Evolutionary conservation across 1,140 invertebrate species (phyloP), one percentile per base, ranked within the genome.

Genomic region (Proales similis): DNA sequence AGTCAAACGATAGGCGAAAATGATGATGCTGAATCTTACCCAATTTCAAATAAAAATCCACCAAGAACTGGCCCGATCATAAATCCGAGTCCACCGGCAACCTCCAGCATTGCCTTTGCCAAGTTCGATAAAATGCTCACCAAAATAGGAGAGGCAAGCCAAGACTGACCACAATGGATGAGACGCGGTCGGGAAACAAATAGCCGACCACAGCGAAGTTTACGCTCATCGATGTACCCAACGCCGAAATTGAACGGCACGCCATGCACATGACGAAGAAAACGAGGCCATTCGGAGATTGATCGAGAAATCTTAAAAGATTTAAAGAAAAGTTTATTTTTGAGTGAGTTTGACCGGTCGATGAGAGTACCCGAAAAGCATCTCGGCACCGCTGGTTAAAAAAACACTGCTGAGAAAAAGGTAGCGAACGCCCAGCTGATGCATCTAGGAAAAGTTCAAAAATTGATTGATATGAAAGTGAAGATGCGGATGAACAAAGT

Each of bases 1-100:
- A 36, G 33, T 14, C 14, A 36, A 36, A 36, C 14, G 9, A 9
- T 9, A 36, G 14, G 9, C 9, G 9, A 36, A 36, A 36, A 36
- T 36, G 9, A 9, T 9, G 14, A 36, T 36, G 9, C 14, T 36
- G 9, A 36, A 36, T n/a, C n/a, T n/a, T 57, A 57, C 51, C 51
- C 51, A 12, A 57, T 19, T 57, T 57, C 17, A 19, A 42, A 57
- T 9, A 57, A 42, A 57, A 57, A 43, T 7, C 51, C 51, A 27
- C 51, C 51, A 12, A 57, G 29, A 24, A 57, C 51, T 11, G 51
- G 51, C 20, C 51, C 51, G n/a, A 57, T 42, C 51, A 57, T 57
- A 24, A 57, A 57, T 6, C 51, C 51, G 4, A 57, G 5, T 2
- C 51, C 51, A 19, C 45, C 45, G 22, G 30, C 39, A 4, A 57